These are phyloP conservation scores for Phodopus roborovskii DNA, from an alignment of 2,113 vertebrate genomes.

Conservation along the genomic window DNA sequence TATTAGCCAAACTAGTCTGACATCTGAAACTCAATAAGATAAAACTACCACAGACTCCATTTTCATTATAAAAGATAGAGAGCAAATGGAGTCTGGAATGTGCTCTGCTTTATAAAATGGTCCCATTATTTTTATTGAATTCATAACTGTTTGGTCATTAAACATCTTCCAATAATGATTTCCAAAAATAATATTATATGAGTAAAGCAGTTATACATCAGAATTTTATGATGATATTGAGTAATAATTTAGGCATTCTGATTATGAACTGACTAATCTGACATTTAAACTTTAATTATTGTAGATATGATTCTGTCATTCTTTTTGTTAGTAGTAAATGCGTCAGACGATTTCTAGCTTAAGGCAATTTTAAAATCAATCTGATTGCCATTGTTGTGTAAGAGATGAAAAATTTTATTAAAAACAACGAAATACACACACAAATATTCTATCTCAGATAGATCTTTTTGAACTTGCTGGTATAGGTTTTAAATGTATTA, in stretches of 20 bases:
- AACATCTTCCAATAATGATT: background rate
- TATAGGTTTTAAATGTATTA: slow-evolving; percentile 76
- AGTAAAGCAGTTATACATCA: background rate
- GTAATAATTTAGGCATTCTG: background rate
- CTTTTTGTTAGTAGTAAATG: slow-evolving; percentile 1
- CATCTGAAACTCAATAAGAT: slow-evolving; percentile 30
- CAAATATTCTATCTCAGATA: background rate
- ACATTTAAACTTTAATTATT: slow-evolving; percentile 42
- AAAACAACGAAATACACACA: background rate
- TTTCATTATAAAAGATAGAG: background rate
- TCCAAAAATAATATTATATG: background rate
- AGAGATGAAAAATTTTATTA: background rate
- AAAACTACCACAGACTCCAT: background rate
- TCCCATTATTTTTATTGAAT: background rate
- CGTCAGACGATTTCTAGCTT: background rate
- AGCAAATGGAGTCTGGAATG: background rate
- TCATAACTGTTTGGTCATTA: background rate
- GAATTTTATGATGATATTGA: background rate
- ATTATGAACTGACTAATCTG: background rate
- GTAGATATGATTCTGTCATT: background rate
- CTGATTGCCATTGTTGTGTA: background rate
- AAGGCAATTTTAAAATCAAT: background rate
- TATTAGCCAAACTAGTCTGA: background rate
- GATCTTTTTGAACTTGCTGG: slow-evolving; percentile 53
- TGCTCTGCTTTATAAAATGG: background rate